Base-by-base conservation (phyloP, 2,797 vertebrate genomes). In the Siniperca obscura region DNA sequence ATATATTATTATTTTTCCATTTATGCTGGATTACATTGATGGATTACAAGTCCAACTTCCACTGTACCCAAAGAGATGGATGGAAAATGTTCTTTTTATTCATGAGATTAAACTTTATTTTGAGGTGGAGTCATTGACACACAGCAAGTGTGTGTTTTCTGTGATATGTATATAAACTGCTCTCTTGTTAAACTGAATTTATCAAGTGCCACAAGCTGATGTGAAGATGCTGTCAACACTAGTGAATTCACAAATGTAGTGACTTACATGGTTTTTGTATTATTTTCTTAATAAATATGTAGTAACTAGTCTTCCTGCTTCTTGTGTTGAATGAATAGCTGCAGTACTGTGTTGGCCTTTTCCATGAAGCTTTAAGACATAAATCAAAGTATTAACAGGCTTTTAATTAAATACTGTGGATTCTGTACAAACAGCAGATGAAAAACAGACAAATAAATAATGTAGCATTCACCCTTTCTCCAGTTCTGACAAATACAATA, bases 201-300 rank as follows among this genome's bases (percentile, higher is more conserved):
- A 86, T 87, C 3, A 89, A 93, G 90, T 92, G 91, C 89, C 90
- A 93, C 89, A 90, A 76, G 52, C 78, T 74, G 73, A 53, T 87
- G 66, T 78, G 56, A 79, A 72, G 52, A 85, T 75, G 50, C 59
- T 67, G 42, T 77, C 10, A 80, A 62, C n/a, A 73, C 61, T 70
- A 67, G 22, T 66, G 48, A 80, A 73, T 66, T 53, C 30, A 66
- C 66, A 79, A 7, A 48, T 56, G 59, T 76, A 83, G 70, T 66
- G 17, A 90, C 69, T 66, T 22, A 21, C 17, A 17, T 52, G 1
- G 57, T 19, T 67, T 71, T 61, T 77, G 12, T 50, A 69, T 79
- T 53, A 34, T 84, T 79, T 91, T 86, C 74, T 84, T 60, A 90
- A 86, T 90, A 92, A 88, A 87, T 46, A 73, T 66, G 46, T 25